Evolutionary conservation across 1,140 invertebrate species (phyloP).

Genomic region (Drosophila seguyi): DNA sequence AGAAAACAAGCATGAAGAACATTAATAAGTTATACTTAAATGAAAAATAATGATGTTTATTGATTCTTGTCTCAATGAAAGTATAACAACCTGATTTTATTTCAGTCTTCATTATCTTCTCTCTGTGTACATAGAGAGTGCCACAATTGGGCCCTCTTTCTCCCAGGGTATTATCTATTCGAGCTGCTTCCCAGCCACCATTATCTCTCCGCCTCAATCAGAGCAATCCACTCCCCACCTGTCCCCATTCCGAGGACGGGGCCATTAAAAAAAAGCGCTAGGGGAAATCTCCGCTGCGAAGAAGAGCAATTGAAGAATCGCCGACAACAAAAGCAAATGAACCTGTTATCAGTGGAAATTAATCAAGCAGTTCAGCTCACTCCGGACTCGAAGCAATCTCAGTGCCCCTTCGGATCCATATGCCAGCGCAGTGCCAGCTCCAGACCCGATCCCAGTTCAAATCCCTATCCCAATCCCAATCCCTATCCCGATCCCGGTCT

Average conservation of each 20-base stretch:
- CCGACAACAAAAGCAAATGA: conserved; percentile 83
- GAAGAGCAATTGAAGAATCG: conserved; percentile 74
- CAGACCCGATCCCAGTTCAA: conserved; percentile 7
- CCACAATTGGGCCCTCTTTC: not conserved
- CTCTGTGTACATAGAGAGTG: not conserved
- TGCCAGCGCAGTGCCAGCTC: conserved; percentile 1
- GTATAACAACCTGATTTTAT: not conserved
- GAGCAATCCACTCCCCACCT: conserved; percentile 36
- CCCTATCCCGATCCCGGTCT: conserved; percentile 49
- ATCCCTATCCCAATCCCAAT: conserved; percentile 19
- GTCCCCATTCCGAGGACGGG: conserved; percentile 25
- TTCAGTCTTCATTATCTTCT: not conserved
- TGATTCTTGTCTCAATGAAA: not conserved
- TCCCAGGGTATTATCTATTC: conserved; percentile 28
- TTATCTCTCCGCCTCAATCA: conserved; percentile 45
- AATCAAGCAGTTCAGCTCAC: conserved; percentile 67
- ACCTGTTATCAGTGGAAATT: conserved; percentile 84
- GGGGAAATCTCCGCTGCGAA: conserved; percentile 46
- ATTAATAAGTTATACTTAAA: not conserved
- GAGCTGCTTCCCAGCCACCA: conserved; percentile 13
- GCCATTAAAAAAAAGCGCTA: conserved; percentile 49
- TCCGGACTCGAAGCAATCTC: conserved; percentile 35
- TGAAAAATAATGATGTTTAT: too few species aligned
- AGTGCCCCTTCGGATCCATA: conserved; percentile 9
- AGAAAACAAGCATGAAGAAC: not conserved